phyloP scores from a whole-genome alignment of 2,888 invertebrate species.

The Catocala fraxini region DNA sequence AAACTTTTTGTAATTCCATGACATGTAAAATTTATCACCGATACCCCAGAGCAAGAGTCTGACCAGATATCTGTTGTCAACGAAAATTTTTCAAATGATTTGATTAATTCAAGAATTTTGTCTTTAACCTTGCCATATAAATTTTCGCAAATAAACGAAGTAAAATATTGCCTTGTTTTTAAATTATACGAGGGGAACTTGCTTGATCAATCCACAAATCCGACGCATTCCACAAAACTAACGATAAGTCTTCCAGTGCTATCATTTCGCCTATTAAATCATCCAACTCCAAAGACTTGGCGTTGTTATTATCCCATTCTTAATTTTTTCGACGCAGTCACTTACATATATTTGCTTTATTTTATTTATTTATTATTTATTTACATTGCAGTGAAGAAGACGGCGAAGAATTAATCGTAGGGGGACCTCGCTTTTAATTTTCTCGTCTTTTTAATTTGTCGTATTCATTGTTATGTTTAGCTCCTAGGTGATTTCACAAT shows the following conservation, averaged over 20 bases:
- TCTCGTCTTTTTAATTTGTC: no score
- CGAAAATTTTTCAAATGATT: constrained; percentile 39
- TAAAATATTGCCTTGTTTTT: constrained; percentile 26
- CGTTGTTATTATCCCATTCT: constrained; percentile 25
- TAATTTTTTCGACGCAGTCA: constrained; percentile 15
- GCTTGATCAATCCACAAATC: constrained; percentile 34
- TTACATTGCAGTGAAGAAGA: constrained; percentile 25
- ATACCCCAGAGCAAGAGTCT: constrained; percentile 30
- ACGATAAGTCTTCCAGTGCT: constrained; percentile 36
- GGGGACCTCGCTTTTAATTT: constrained; percentile 19
- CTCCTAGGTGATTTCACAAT: no score
- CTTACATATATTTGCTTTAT: constrained; percentile 15
- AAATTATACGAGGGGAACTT: constrained; percentile 30
- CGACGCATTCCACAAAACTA: constrained; percentile 39
- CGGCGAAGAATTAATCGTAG: constrained; percentile 24
- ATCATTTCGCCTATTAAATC: constrained; percentile 33
- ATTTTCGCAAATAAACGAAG: constrained; percentile 25
- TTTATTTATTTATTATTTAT: no score
- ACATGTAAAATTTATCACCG: constrained; percentile 26
- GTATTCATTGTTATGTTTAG: no score
- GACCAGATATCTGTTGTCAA: constrained; percentile 38
- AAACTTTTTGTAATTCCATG: constrained; percentile 23
- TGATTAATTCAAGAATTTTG: constrained; percentile 36
- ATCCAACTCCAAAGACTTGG: constrained; percentile 21
- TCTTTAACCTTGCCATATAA: constrained; percentile 36